Conservation (phyloP, 2,888 invertebrate species). For the Chloroclysta siterata region DNA sequence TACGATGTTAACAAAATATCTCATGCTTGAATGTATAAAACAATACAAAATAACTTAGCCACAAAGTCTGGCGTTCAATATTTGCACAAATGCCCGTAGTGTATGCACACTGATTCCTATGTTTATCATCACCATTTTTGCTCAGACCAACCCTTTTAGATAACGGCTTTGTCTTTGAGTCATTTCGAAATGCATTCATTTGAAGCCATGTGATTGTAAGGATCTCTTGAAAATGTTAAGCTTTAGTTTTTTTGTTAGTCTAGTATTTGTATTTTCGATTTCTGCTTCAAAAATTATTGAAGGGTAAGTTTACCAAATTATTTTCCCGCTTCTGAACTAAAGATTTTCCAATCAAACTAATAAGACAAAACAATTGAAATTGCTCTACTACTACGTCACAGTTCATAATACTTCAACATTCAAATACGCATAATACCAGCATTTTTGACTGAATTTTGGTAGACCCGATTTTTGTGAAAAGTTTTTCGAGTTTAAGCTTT, state of each 20-base stretch:
- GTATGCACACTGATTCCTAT: conserved; percentile 71
- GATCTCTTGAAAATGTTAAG: conserved; percentile 67
- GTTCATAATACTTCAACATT: too few species aligned
- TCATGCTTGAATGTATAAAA: too few species aligned
- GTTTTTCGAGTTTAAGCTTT: too few species aligned
- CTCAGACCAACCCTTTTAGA: conserved; percentile 69
- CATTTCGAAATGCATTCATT: conserved; percentile 64
- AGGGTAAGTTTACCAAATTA: conserved; percentile 61
- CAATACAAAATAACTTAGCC: not conserved
- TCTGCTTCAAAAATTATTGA: conserved; percentile 66
- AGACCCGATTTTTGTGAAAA: too few species aligned
- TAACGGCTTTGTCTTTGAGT: conserved; percentile 68
- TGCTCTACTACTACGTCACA: too few species aligned
- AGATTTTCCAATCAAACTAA: not conserved
- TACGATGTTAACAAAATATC: too few species aligned
- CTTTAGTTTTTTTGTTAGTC: conserved; percentile 60
- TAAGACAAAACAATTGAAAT: too few species aligned
- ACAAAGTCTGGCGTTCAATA: conserved; percentile 39
- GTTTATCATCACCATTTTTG: conserved; percentile 74
- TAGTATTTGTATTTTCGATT: conserved; percentile 61
- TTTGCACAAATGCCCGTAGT: conserved; percentile 55
- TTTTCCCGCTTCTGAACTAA: not conserved
- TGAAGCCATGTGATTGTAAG: conserved; percentile 51
- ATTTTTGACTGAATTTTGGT: too few species aligned
- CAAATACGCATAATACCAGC: too few species aligned